Conservation (phyloP, 2,888 invertebrate species). For the Lasioglossum marginatum region DNA sequence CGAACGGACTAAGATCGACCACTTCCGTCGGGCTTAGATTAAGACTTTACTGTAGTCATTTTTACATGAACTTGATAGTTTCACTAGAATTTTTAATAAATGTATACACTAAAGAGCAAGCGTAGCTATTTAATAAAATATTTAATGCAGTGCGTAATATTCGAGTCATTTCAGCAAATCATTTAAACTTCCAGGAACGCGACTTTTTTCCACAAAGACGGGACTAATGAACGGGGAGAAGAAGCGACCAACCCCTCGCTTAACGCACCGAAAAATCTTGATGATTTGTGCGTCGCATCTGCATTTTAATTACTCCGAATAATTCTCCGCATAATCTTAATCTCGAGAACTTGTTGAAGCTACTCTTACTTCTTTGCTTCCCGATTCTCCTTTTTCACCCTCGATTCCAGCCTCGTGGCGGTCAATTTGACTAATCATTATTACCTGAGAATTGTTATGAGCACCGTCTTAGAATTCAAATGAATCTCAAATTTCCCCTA, state of each 20-base stretch:
- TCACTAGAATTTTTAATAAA: no score
- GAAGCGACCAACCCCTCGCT: slow-evolving; percentile 41
- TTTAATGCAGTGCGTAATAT: slow-evolving; percentile 46
- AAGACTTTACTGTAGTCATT: no score
- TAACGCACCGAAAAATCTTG: slow-evolving; percentile 78
- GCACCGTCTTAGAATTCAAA: slow-evolving; percentile 29
- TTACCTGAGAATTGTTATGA: slow-evolving; percentile 42
- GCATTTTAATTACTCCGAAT: slow-evolving; percentile 84
- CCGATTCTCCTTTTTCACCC: slow-evolving; percentile 39
- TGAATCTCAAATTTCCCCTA: background rate
- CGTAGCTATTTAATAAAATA: background rate
- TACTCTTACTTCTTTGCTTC: slow-evolving; percentile 51
- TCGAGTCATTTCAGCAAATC: slow-evolving; percentile 70
- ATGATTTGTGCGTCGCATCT: slow-evolving; percentile 84
- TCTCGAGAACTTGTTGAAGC: slow-evolving; percentile 63
- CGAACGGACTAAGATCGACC: no score
- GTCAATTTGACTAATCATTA: slow-evolving; percentile 52
- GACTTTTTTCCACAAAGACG: slow-evolving; percentile 38
- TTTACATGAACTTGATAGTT: no score
- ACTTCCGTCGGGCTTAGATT: no score
- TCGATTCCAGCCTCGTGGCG: slow-evolving; percentile 29
- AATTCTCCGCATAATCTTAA: slow-evolving; percentile 81
- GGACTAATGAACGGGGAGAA: slow-evolving; percentile 39
- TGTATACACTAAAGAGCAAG: no score
- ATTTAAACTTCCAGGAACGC: slow-evolving; percentile 64